Conservation (phyloP, 1,140 invertebrate species). For the Calephelis virginiensis region DNA sequence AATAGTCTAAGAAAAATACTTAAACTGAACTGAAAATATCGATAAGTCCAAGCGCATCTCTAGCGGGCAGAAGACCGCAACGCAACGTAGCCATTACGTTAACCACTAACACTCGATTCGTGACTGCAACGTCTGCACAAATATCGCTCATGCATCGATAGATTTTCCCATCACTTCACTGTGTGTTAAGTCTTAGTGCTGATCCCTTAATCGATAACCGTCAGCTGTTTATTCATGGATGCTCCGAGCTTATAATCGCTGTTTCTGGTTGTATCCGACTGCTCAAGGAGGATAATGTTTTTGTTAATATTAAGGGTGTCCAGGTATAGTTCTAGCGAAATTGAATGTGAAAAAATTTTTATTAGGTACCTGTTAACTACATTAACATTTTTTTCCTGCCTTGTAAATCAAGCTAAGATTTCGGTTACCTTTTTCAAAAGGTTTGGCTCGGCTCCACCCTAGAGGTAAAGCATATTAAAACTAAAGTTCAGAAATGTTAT, state of each 20-base stretch:
- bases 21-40: not conserved
- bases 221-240: not conserved
- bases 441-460: too few relatives aligned
- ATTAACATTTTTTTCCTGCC: too few relatives aligned
- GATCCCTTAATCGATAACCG: constrained; percentile 15
- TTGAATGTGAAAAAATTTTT: too few relatives aligned
- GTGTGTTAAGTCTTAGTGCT: constrained; percentile 12
- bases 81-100: constrained; percentile 13
- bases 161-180: constrained; percentile 18
- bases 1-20: too few relatives aligned
- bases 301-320: not conserved
- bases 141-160: constrained; percentile 20
- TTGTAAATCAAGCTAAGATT: too few relatives aligned
- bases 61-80: constrained; percentile 11
- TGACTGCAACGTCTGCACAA: constrained; percentile 21
- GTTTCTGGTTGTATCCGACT: not conserved
- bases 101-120: constrained; percentile 17
- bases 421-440: too few relatives aligned
- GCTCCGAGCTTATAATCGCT: not conserved
- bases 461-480: too few relatives aligned
- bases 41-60: not conserved
- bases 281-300: not conserved
- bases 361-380: too few relatives aligned
- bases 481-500: too few relatives aligned
- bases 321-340: too few relatives aligned